Evolutionary conservation across 2,797 vertebrate species (phyloP).

Genomic region (Acanthis flammea): DNA sequence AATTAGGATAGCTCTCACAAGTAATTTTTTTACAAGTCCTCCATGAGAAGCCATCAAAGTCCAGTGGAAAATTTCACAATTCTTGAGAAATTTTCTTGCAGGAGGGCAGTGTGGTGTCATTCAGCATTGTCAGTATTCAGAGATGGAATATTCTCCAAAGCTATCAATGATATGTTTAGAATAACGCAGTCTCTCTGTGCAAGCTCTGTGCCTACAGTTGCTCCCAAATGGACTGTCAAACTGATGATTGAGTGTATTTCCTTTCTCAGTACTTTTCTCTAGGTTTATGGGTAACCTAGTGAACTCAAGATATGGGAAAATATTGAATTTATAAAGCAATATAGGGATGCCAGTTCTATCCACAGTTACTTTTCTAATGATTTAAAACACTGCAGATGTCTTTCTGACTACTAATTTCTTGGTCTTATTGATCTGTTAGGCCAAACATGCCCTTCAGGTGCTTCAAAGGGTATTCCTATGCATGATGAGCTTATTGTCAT

Average conservation of each 20-base stretch:
- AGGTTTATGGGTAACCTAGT: background rate
- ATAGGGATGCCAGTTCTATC: background rate
- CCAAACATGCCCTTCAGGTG: background rate
- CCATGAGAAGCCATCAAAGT: background rate
- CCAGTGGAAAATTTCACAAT: background rate
- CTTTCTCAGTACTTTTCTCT: background rate
- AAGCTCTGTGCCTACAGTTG: background rate
- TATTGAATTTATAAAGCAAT: background rate
- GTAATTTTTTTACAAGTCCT: background rate
- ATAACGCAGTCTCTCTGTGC: background rate
- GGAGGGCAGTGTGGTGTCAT: background rate
- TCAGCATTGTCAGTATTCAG: background rate
- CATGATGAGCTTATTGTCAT: background rate
- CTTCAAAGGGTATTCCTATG: background rate
- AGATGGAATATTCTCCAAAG: background rate
- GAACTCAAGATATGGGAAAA: background rate
- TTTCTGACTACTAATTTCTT: background rate
- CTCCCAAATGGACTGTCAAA: background rate
- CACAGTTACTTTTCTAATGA: background rate
- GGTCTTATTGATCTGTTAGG: background rate
- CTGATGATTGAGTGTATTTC: accelerated
- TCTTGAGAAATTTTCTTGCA: background rate
- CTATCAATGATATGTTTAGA: background rate
- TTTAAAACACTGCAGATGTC: background rate
- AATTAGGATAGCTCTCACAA: background rate